These are phyloP conservation scores for Ylistrum balloti DNA, from an alignment of 1,140 invertebrate species.

Conservation along the genomic window DNA sequence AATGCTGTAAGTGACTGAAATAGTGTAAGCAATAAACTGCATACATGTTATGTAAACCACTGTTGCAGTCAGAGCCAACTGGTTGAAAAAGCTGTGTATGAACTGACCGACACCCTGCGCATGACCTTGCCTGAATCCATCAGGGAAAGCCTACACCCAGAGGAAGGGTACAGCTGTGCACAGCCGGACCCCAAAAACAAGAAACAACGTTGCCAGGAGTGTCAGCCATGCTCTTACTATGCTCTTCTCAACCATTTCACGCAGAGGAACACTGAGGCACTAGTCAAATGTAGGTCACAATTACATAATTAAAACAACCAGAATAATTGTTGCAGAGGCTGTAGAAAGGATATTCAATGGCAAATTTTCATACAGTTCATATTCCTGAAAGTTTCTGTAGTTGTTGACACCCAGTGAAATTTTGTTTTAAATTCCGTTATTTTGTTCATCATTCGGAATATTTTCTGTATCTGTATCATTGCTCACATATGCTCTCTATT, in stretches of 20 bases:
- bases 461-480: too few species aligned
- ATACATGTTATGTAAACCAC: not conserved
- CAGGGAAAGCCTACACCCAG: slow-evolving; percentile 68
- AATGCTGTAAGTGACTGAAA: too few species aligned
- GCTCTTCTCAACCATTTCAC: slow-evolving; percentile 80
- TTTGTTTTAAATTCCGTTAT: too few species aligned
- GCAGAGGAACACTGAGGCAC: slow-evolving; percentile 82
- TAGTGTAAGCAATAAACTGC: too few species aligned
- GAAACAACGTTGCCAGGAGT: slow-evolving; percentile 80
- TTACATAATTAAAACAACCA: too few species aligned
- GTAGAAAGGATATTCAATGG: too few species aligned
- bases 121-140: slow-evolving; percentile 71
- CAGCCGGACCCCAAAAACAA: slow-evolving; percentile 77
- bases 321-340: too few species aligned
- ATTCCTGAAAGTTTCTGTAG: too few species aligned
- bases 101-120: slow-evolving; percentile 90
- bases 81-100: slow-evolving; percentile 95
- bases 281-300: slow-evolving; percentile 81
- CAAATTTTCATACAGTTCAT: too few species aligned
- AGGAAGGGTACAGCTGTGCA: slow-evolving; percentile 75
- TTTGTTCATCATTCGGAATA: too few species aligned
- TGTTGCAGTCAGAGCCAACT: slow-evolving; percentile 89
- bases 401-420: too few species aligned
- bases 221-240: slow-evolving; percentile 80
- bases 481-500: too few species aligned